phyloP scores from a whole-genome alignment of 2,888 invertebrate genomes.

The Dryococelus australis region DNA sequence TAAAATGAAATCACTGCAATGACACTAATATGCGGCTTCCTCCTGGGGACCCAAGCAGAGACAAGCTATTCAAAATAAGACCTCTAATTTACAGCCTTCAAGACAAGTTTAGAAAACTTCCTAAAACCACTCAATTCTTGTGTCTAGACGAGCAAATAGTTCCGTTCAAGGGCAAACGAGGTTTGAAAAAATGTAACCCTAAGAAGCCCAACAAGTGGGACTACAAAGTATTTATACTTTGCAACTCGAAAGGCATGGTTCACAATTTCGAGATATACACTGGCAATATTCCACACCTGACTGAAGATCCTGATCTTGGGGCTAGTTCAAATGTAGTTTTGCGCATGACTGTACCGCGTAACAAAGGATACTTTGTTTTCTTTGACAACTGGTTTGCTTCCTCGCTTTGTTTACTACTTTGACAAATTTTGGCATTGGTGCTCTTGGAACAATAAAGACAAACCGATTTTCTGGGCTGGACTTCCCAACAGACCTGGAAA shows the following conservation, averaged over 20 bases:
- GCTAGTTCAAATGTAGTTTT: not conserved
- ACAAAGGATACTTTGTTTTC: not conserved
- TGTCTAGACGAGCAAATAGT: not conserved
- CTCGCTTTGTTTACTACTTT: not conserved
- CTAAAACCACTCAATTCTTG: not conserved
- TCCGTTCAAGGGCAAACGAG: not conserved
- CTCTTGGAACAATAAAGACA: not conserved
- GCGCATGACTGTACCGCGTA: not conserved
- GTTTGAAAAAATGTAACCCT: not conserved
- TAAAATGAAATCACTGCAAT: not conserved
- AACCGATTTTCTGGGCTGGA: constrained; percentile 6
- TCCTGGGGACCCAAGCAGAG: not conserved
- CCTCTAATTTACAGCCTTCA: not conserved
- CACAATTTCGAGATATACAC: constrained; percentile 8
- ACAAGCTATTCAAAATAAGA: not conserved
- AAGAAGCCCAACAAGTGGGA: constrained; percentile 21
- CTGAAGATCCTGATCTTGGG: not conserved
- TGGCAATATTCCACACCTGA: not conserved
- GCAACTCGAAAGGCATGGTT: not conserved
- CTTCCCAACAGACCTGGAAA: not conserved
- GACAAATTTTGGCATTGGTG: not conserved
- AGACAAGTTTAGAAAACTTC: not conserved
- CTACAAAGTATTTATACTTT: not conserved
- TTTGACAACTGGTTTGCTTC: not conserved
- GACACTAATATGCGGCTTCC: not conserved